Evolutionary conservation across 2,888 invertebrate genomes (phyloP).

Genomic region (Dynastes tityus): DNA sequence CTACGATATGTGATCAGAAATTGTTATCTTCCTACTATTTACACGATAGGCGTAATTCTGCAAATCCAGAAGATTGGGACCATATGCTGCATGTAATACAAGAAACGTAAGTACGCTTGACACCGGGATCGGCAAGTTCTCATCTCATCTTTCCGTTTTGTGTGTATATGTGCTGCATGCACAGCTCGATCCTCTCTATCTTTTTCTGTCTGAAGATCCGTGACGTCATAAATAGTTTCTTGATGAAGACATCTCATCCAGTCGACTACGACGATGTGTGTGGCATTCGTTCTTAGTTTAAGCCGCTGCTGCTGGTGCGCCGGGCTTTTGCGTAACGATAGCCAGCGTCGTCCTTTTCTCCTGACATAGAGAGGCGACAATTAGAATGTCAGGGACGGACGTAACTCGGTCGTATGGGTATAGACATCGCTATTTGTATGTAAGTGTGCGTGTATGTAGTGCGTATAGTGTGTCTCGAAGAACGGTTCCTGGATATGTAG

Average conservation of each 20-base stretch:
- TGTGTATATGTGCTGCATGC: too few relatives aligned
- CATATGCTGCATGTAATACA: too few relatives aligned
- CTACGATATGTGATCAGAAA: too few relatives aligned
- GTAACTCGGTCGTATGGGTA: not conserved
- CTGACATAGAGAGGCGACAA: conserved; percentile 22
- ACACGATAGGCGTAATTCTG: too few relatives aligned
- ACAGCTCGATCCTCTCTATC: conserved; percentile 37
- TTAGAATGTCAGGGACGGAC: conserved; percentile 35
- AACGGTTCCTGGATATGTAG: conserved; percentile 34
- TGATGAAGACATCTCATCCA: conserved; percentile 71
- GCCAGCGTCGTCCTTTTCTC: conserved; percentile 18
- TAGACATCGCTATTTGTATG: not conserved
- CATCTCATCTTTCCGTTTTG: conserved; percentile 14
- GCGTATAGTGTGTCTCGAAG: conserved; percentile 2
- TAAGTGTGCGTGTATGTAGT: not conserved
- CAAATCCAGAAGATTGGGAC: too few relatives aligned
- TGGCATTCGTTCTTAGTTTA: conserved; percentile 67
- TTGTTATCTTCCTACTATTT: too few relatives aligned
- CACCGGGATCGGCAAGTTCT: not conserved
- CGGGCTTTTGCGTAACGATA: conserved; percentile 55
- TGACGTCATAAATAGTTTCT: conserved; percentile 70
- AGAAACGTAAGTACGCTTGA: too few relatives aligned
- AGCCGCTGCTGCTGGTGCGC: conserved; percentile 59
- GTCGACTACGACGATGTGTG: conserved; percentile 69
- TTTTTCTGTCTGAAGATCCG: conserved; percentile 56